Conservation (phyloP, 2,888 invertebrate species). For the Hypselothyrea guttata region DNA sequence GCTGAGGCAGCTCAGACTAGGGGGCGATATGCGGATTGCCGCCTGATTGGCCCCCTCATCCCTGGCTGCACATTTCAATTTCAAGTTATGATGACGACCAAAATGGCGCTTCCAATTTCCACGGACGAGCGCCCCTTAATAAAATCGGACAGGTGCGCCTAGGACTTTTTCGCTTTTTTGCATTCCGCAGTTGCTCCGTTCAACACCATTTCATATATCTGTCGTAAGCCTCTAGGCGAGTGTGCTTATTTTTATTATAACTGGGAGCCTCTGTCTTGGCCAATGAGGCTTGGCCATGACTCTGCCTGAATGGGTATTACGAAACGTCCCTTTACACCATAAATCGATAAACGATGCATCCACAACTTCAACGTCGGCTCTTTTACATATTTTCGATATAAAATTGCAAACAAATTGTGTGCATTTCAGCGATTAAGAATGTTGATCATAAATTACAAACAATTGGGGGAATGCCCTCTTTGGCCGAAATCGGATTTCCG, state of each 20-base stretch:
- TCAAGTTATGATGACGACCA: constrained; percentile 58
- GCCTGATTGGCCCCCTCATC: constrained; percentile 54
- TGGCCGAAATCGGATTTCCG: too few species aligned
- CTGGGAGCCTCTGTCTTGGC: background rate
- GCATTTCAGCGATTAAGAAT: too few species aligned
- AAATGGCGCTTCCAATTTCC: constrained; percentile 60
- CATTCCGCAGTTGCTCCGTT: too few species aligned
- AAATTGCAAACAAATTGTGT: too few species aligned
- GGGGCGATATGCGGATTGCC: constrained; percentile 40
- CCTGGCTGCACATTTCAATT: constrained; percentile 59
- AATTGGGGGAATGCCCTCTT: too few species aligned
- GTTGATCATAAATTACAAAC: too few species aligned
- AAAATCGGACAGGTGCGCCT: constrained; percentile 63
- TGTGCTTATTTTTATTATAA: constrained; percentile 3
- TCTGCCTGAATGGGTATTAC: background rate
- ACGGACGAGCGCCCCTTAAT: constrained; percentile 37
- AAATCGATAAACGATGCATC: too few species aligned
- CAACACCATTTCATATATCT: constrained; percentile 3
- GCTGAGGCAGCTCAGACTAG: background rate
- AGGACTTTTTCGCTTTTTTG: background rate
- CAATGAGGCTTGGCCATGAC: constrained; percentile 4
- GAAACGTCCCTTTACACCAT: background rate
- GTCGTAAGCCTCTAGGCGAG: background rate
- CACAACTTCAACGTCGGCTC: too few species aligned
- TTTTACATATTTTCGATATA: too few species aligned